Evolutionary conservation across 2,113 vertebrate genomes (phyloP), one percentile per base, ranked within the genome.

Genomic region (Narcine bancroftii): DNA sequence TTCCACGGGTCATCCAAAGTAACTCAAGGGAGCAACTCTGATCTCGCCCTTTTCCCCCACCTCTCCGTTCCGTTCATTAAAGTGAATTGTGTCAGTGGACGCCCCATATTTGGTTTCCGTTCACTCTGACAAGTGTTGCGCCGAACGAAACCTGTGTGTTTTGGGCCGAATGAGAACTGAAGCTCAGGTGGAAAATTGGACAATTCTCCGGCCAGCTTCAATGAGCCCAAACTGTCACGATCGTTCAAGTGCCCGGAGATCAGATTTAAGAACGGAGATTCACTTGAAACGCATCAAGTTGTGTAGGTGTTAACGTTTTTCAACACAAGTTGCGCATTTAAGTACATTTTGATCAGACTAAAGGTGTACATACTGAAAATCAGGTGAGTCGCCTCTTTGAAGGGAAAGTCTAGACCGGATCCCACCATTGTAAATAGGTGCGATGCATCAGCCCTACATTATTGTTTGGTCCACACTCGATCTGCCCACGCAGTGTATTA

Each of bases 391-490:
- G 53, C n/a, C 33, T 87, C 60, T 60, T 36, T 36, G 36, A 87
- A 33, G 60, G 81, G 13, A 87, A 36, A 87, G 50, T 87, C 81
- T n/a, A 60, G 53, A 60, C 33, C 36, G 81, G 6, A 60, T 60
- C 76, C 71, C 92, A 92, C 92, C 92, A 75, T 92, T 76, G 21
- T 73, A 76, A 53, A 77, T 77, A 24, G 77, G 69, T 45, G 69
- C 2, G 76, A 73, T 47, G 87, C 63, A 65, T 42, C 87, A 45
- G 60, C 81, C 63, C 21, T 63, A 65, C 63, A 91, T 45, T n/a
- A 45, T 42, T 29, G 63, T 91, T 42, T 45, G 63, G 56, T 36
- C 50, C 81, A 56, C 53, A 36, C 17, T 87, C 53, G 56, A 17
- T 50, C 33, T 60, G 81, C 81, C 19, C 60, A 60, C 60, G 53